Base-by-base conservation (phyloP, 2,888 invertebrate genomes). In the Spisula solida region DNA sequence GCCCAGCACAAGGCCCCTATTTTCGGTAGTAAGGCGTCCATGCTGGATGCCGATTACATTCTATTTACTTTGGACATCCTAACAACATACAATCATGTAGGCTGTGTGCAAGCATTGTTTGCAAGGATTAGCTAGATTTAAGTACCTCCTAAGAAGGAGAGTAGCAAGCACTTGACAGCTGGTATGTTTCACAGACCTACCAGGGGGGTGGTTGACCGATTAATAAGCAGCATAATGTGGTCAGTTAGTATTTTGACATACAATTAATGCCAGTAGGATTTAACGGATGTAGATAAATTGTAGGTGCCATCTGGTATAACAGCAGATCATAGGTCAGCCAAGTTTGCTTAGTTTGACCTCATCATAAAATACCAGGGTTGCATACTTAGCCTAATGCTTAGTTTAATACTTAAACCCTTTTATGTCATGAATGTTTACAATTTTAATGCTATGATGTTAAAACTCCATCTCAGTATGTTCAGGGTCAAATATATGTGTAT, bases 191-290 rank as follows among this genome's bases (percentile, higher is more conserved):
- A 78, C 79, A 85, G 78, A 79, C 56, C 51, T 34, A 85, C 55
- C 29, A 85, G 55, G 48, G 75, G 55, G 85, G 85, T 79, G 47
- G 55, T 47, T 86, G 81, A 81, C 82, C 75, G 87, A 81, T 82
- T 48, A 82, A 82, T 25, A 34, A n/a, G 47, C 29, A 48, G 60
- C 31, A 82, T 56, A 82, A 55, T 55, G 55, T 78, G 87, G 87
- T 87, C 87, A 87, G 82, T 82, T 51, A 34, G 55, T 47, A 55
- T 55, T 41, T 75, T 83, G 83, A 75, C 83, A 75, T 29, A 83
- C 83, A 83, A 83, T 83, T 83, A 83, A 83, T 83, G 83, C 51
- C 75, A 51, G 48, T 20, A 70, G 31, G 47, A 31, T 70, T 75
- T 48, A 75, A 55, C 8, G 47, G 48, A 75, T 83, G 47, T 66